Conservation (phyloP, 2,888 invertebrate species). For the Itoplectis maculator region DNA sequence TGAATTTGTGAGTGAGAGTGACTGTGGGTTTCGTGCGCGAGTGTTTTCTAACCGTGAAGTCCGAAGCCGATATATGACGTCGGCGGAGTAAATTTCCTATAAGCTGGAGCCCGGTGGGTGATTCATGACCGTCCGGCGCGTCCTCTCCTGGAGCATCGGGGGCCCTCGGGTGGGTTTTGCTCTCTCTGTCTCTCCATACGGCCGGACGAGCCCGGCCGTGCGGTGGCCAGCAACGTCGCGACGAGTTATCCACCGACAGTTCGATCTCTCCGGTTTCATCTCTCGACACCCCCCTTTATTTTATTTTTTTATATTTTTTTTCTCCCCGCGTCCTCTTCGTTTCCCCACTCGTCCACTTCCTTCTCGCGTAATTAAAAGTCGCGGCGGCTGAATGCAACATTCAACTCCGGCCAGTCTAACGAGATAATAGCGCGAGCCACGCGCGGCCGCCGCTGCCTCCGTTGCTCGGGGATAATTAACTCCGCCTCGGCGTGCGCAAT, state of each 20-base stretch:
- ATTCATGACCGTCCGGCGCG: slow-evolving; percentile 61
- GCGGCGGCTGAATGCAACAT: slow-evolving; percentile 14
- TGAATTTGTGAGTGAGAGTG: slow-evolving; percentile 1
- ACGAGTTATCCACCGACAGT: slow-evolving; percentile 51
- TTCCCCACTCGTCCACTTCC: neutral
- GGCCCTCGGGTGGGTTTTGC: neutral
- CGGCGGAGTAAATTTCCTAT: slow-evolving; percentile 66
- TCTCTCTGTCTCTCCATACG: slow-evolving; percentile 3
- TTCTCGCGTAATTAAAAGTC: slow-evolving; percentile 51
- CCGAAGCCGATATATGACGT: slow-evolving; percentile 59
- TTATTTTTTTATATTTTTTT: slow-evolving; percentile 13
- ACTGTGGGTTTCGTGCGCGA: slow-evolving; percentile 15
- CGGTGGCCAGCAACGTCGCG: neutral
- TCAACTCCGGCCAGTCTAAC: slow-evolving; percentile 10
- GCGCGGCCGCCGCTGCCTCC: neutral
- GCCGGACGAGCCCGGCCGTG: slow-evolving; percentile 35
- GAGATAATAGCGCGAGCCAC: slow-evolving; percentile 41
- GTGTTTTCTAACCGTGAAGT: slow-evolving; percentile 16
- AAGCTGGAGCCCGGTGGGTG: slow-evolving; percentile 61
- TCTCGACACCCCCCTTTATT: slow-evolving; percentile 10
- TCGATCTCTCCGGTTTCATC: slow-evolving; percentile 55
- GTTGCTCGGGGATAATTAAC: slow-evolving; percentile 43
- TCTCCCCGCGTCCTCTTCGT: neutral
- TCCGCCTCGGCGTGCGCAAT: slow-evolving; percentile 24
- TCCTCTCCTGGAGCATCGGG: slow-evolving; percentile 45